Conservation (phyloP, 2,113 vertebrate species). For the Gadus chalcogrammus region DNA sequence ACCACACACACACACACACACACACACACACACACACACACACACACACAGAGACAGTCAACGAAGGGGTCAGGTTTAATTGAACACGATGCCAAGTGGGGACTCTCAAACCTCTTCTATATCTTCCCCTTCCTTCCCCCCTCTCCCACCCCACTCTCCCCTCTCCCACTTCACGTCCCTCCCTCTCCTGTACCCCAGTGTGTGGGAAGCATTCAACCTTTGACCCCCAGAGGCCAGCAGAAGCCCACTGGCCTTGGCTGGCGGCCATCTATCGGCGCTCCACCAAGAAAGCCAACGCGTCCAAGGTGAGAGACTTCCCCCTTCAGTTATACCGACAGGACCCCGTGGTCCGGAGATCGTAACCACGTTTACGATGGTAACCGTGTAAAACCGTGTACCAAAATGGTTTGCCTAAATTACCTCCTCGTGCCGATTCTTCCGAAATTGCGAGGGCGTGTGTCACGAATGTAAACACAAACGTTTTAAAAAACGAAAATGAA, state of each 20-base stretch:
- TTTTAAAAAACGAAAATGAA: too few species aligned
- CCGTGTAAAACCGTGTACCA: too few species aligned
- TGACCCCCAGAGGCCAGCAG: conserved; percentile 73
- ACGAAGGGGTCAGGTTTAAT: too few species aligned
- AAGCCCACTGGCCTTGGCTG: conserved; percentile 91
- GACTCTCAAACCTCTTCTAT: not conserved
- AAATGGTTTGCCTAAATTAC: too few species aligned
- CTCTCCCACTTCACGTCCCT: not conserved
- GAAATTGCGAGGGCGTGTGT: too few species aligned
- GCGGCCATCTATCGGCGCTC: conserved; percentile 86
- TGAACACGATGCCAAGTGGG: not conserved
- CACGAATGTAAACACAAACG: too few species aligned
- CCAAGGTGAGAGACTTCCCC: conserved; percentile 53
- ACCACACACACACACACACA: too few species aligned
- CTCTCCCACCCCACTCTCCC: not conserved
- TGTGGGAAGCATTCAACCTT: conserved; percentile 88
- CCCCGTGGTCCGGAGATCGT: too few species aligned
- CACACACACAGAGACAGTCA: not conserved
- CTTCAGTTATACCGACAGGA: too few species aligned
- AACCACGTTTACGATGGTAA: too few species aligned
- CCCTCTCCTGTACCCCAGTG: conserved; percentile 65
- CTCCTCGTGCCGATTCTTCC: too few species aligned
- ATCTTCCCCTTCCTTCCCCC: not conserved
- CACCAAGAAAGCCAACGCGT: conserved; percentile 51
- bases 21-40: not conserved